Evolutionary conservation across 2,113 vertebrate species (phyloP).

Genomic region (Malurus alboscapulatus): DNA sequence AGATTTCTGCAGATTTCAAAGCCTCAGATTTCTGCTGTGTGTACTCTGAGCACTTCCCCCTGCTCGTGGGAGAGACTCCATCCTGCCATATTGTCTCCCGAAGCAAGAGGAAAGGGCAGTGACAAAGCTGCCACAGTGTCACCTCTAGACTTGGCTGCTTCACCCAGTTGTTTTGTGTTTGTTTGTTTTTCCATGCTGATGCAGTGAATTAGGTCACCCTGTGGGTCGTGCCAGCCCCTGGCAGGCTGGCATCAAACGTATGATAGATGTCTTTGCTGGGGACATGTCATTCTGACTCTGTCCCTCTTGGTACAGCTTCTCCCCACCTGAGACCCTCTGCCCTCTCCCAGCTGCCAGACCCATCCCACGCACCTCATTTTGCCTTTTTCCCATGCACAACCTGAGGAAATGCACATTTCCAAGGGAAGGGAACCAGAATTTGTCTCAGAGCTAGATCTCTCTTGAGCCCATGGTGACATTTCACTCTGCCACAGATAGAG

Average conservation of each 20-base stretch:
- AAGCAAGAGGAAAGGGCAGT: background rate
- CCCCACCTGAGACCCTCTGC: background rate
- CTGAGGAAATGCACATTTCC: background rate
- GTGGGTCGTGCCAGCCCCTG: background rate
- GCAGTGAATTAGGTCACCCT: background rate
- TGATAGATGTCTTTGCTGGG: background rate
- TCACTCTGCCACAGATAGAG: background rate
- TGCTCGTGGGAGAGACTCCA: background rate
- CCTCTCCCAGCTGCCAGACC: background rate
- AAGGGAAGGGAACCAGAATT: background rate
- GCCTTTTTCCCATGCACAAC: background rate
- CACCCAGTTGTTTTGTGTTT: background rate
- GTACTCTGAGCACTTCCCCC: background rate
- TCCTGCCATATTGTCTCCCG: background rate
- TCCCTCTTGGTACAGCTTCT: background rate
- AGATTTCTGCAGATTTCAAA: background rate
- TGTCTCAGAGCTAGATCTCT: background rate
- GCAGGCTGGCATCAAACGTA: background rate
- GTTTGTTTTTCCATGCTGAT: background rate
- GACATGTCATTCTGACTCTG: background rate
- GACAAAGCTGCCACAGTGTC: background rate
- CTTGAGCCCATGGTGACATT: background rate
- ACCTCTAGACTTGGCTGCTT: background rate
- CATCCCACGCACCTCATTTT: background rate
- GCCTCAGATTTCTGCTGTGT: background rate